Evolutionary conservation across 2,888 invertebrate species (phyloP).

Genomic region (Drosophila setosimentum): DNA sequence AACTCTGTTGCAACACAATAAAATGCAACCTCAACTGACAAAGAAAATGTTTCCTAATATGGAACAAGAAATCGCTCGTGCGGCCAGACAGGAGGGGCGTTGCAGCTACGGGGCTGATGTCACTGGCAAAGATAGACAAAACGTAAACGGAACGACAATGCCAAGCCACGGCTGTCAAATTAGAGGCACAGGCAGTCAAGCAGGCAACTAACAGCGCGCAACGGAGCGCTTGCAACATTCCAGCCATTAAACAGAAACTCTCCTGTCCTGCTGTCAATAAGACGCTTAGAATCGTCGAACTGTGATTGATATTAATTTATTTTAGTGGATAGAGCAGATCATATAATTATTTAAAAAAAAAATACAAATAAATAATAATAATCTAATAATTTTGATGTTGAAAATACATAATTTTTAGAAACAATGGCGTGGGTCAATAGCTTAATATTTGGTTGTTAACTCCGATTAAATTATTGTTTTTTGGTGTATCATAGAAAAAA

Average conservation of each 20-base stretch:
- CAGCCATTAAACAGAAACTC: constrained; percentile 15
- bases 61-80: constrained; percentile 60
- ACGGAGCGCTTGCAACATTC: constrained; percentile 52
- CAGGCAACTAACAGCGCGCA: constrained; percentile 45
- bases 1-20: constrained; percentile 76
- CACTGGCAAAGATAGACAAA: constrained; percentile 72
- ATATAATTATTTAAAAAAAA: background rate
- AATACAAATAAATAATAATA: background rate
- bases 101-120: constrained; percentile 56
- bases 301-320: constrained; percentile 7
- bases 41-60: constrained; percentile 78
- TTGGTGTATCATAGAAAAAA: background rate
- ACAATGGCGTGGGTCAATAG: no score
- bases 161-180: constrained; percentile 78
- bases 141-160: constrained; percentile 78
- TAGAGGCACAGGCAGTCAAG: constrained; percentile 68
- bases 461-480: background rate
- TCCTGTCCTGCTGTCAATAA: constrained; percentile 14
- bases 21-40: constrained; percentile 80
- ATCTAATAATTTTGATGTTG: no score
- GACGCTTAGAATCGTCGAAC: background rate
- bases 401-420: no score
- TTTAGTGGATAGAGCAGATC: background rate
- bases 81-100: constrained; percentile 27
- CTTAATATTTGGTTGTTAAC: background rate